Conservation (phyloP, 2,113 vertebrate genomes). For the Zapornia atra region DNA sequence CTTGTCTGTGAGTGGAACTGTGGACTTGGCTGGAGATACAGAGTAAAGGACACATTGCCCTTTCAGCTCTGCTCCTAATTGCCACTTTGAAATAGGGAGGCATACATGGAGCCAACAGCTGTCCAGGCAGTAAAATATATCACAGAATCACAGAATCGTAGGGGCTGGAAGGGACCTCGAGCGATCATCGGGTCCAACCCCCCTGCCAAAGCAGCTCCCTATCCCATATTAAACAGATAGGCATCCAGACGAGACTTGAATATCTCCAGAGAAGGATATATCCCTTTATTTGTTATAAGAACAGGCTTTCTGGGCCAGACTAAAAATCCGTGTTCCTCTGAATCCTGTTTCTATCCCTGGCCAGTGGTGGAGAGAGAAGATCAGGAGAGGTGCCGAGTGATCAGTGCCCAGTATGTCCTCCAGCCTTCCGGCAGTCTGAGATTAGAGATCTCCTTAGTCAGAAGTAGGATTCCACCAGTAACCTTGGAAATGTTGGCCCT, state of each 20-base stretch:
- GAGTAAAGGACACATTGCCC: constrained; percentile 50
- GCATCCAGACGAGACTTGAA: no score
- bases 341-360: background rate
- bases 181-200: no score
- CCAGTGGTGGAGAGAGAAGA: background rate
- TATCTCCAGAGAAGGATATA: no score
- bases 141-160: no score
- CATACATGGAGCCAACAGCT: constrained; percentile 4
- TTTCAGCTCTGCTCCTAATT: constrained; percentile 26
- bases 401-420: background rate
- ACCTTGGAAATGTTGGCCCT: background rate
- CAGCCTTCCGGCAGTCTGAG: background rate
- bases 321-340: background rate
- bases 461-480: background rate
- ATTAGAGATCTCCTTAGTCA: background rate
- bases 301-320: background rate
- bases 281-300: background rate
- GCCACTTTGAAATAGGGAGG: background rate
- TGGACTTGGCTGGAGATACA: constrained; percentile 40
- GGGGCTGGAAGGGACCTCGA: no score
- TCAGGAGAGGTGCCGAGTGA: background rate
- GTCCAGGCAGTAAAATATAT: background rate
- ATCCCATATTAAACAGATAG: no score
- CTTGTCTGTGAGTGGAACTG: constrained; percentile 13
- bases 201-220: no score